Evolutionary conservation across 1,140 invertebrate genomes (phyloP).

Genomic region (Chlorops oryzae): DNA sequence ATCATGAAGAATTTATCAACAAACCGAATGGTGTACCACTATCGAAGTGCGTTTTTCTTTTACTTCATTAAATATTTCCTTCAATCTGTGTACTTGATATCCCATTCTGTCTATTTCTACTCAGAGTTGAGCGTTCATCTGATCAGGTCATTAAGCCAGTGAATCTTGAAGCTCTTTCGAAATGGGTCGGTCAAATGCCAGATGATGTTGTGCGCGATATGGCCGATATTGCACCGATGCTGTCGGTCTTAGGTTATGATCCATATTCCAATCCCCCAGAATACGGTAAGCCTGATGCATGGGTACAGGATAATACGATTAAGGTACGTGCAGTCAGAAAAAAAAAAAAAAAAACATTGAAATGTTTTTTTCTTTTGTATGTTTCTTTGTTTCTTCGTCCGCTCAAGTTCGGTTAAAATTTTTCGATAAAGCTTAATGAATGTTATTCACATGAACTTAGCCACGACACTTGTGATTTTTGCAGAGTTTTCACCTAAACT

Average conservation of each 20-base stretch:
- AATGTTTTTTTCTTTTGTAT: no score
- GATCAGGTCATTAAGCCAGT: conserved; percentile 99
- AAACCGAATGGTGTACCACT: conserved; percentile 88
- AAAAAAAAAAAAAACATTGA: not conserved
- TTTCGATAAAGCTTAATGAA: no score
- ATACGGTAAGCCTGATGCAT: conserved; percentile 81
- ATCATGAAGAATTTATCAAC: conserved; percentile 96
- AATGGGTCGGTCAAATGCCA: conserved; percentile 94
- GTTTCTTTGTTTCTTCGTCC: conserved; percentile 8
- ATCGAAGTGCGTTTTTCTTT: conserved; percentile 69
- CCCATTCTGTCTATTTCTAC: conserved; percentile 37
- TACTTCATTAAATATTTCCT: not conserved
- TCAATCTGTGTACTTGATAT: not conserved
- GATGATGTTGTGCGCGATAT: conserved; percentile 85
- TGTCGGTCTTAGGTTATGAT: conserved; percentile 86
- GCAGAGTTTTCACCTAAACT: no score
- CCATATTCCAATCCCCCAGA: conserved; percentile 88
- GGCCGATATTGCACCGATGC: conserved; percentile 88
- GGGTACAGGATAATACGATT: conserved; percentile 75
- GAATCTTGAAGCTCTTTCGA: conserved; percentile 90
- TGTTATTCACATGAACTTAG: no score
- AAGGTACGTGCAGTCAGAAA: conserved; percentile 46
- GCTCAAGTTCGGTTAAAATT: no score
- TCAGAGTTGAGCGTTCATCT: conserved; percentile 91
- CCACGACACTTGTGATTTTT: no score